A percentile compares a stretch with the other conserved stretches of the same genome.
Evolutionary conservation across 2,888 invertebrate species (phyloP).

Genomic region (Amphiduros pacificus): DNA sequence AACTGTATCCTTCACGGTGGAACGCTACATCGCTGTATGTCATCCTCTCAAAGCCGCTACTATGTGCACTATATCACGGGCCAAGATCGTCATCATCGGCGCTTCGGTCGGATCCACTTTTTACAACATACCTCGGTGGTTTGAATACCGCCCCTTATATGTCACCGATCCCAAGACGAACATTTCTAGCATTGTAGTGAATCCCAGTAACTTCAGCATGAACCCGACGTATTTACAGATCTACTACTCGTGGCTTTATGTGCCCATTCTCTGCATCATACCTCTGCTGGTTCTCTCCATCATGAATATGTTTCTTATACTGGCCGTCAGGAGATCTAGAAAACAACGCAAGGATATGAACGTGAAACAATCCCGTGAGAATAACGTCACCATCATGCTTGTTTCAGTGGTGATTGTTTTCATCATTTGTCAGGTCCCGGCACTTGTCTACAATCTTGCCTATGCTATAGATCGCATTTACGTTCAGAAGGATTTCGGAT

Average conservation of each 20-base stretch:
- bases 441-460: slow-evolving; percentile 69
- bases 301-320: slow-evolving; percentile 81
- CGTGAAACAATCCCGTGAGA: slow-evolving; percentile 86
- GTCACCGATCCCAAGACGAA: slow-evolving; percentile 4
- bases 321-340: slow-evolving; percentile 85
- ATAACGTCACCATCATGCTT: slow-evolving; percentile 92
- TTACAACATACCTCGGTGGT: slow-evolving; percentile 79
- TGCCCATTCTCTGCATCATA: slow-evolving; percentile 89
- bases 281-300: slow-evolving; percentile 87
- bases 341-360: slow-evolving; percentile 86
- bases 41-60: slow-evolving; percentile 82
- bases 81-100: slow-evolving; percentile 79
- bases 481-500: slow-evolving; percentile 64
- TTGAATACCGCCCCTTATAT: slow-evolving; percentile 57
- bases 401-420: slow-evolving; percentile 92
- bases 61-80: slow-evolving; percentile 86
- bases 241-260: slow-evolving; percentile 88
- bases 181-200: slow-evolving; percentile 36
- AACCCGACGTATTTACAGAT: slow-evolving; percentile 57
- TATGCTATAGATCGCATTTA: slow-evolving; percentile 67
- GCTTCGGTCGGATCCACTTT: slow-evolving; percentile 79
- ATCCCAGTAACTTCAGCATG: slow-evolving; percentile 71
- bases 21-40: slow-evolving; percentile 83
- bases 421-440: slow-evolving; percentile 83
- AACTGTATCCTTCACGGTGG: slow-evolving; percentile 71